phyloP scores from a whole-genome alignment of 2,797 vertebrate genomes.

The Merluccius polli region DNA sequence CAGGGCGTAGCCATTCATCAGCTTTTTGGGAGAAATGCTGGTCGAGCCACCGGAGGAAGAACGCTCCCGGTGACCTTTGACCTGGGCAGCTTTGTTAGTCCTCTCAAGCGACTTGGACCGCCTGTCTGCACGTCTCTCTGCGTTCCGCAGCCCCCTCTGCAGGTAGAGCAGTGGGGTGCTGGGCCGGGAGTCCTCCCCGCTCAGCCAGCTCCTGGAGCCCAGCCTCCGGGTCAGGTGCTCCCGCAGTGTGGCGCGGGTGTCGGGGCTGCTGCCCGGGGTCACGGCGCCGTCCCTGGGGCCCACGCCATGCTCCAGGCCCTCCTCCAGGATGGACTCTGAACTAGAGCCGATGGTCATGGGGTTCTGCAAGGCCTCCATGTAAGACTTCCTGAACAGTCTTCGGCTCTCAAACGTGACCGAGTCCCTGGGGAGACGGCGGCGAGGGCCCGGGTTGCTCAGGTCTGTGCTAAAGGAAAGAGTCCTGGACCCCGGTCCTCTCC shows the following conservation, averaged over 20 bases:
- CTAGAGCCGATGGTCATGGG: slow-evolving; percentile 85
- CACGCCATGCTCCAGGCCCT: slow-evolving; percentile 58
- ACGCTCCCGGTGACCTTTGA: slow-evolving; percentile 69
- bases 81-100: slow-evolving; percentile 65
- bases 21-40: slow-evolving; percentile 65
- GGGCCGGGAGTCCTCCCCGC: slow-evolving; percentile 59
- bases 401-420: slow-evolving; percentile 71
- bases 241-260: slow-evolving; percentile 47
- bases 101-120: slow-evolving; percentile 80
- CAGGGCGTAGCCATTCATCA: slow-evolving; percentile 71
- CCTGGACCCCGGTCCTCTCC: slow-evolving; percentile 47
- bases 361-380: slow-evolving; percentile 85
- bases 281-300: slow-evolving; percentile 40
- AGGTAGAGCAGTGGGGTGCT: slow-evolving; percentile 63
- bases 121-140: slow-evolving; percentile 61
- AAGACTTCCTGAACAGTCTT: slow-evolving; percentile 82
- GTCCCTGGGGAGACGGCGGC: slow-evolving; percentile 66
- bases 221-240: slow-evolving; percentile 56
- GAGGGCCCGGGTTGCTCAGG: slow-evolving; percentile 65
- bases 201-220: slow-evolving; percentile 59
- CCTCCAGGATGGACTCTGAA: slow-evolving; percentile 80
- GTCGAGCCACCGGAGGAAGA: slow-evolving; percentile 69
- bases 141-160: slow-evolving; percentile 55
- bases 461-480: slow-evolving; percentile 70
- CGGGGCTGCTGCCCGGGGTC: slow-evolving; percentile 57